Evolutionary conservation across 2,113 vertebrate species (phyloP).

Genomic region (Puntigrus tetrazona): DNA sequence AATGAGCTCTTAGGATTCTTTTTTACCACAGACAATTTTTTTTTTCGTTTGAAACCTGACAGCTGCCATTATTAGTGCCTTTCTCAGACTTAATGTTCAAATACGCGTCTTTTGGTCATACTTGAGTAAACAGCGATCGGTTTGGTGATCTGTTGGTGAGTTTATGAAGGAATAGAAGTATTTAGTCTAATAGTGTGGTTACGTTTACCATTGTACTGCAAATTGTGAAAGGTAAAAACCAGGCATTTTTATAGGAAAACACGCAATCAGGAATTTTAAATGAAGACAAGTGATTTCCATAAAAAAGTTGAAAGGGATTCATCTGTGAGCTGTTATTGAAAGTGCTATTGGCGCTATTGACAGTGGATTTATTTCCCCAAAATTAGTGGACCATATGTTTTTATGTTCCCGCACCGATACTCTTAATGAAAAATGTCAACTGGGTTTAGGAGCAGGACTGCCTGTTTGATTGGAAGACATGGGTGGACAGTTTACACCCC

Average conservation of each 20-base stretch:
- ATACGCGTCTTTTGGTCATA: no score
- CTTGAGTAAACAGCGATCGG: no score
- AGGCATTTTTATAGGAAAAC: not conserved
- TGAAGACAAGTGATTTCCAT: not conserved
- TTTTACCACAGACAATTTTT: no score
- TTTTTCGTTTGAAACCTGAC: no score
- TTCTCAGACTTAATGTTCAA: no score
- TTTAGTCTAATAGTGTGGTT: not conserved
- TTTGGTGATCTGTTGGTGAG: no score
- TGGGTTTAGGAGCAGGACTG: not conserved
- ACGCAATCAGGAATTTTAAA: not conserved
- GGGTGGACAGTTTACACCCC: not conserved
- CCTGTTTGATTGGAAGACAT: not conserved
- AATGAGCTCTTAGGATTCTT: no score
- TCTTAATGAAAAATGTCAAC: not conserved
- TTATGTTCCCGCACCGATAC: not conserved
- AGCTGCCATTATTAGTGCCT: no score
- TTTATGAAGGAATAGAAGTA: no score
- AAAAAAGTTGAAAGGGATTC: not conserved
- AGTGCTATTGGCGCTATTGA: no score
- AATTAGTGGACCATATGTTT: no score
- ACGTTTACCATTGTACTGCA: not conserved
- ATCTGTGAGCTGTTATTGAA: not conserved
- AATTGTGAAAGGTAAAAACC: not conserved
- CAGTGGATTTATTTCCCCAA: not conserved